Base-by-base conservation (phyloP, 2,888 invertebrate genomes). In the Allophyes oxyacanthae region DNA sequence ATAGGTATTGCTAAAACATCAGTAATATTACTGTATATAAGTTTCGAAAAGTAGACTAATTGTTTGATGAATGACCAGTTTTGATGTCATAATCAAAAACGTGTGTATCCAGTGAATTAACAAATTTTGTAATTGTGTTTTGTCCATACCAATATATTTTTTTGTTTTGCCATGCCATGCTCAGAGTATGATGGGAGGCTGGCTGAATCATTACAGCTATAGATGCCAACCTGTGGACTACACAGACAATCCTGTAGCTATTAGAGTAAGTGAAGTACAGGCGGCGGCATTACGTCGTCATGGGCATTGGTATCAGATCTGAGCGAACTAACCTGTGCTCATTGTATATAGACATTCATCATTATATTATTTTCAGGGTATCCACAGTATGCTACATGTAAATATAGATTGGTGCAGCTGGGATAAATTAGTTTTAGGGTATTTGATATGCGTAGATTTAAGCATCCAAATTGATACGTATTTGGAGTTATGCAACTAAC, bases 161-260 rank as follows among this genome's bases (percentile, higher is more conserved):
- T 79, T 78, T 28, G 6, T 83, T 86, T 87, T 86, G 64, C 80
- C 84, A 81, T 84, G 83, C 90, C 95, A 82, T 82, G 82, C 84
- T 85, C 88, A 97, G 97, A 96, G 97, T 93, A 95, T 97, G 95
- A 96, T 97, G 96, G 97, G 97, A 85, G 98, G 98, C 89, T 98
- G 98, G 98, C 96, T 97, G 95, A 95, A 96, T 86, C 96, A 97
- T 86, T 98, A 98, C 96, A 97, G 96, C 92, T 96, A 97, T 87
- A 96, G 96, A 86, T 98, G 98, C 95, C 97, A 98, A 94, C 98
- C 98, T 63, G 98, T 98, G 90, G 98, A 98, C 95, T 97, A 97
- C 95, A 95, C 96, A 79, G 95, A 96, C 91, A 96, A 95, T 90
- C 96, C 97, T 68, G 95, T 96, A 85, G 97, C 98, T 73, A 94